phyloP scores from a whole-genome alignment of 2,888 invertebrate genomes.

The Hermodice carunculata region DNA sequence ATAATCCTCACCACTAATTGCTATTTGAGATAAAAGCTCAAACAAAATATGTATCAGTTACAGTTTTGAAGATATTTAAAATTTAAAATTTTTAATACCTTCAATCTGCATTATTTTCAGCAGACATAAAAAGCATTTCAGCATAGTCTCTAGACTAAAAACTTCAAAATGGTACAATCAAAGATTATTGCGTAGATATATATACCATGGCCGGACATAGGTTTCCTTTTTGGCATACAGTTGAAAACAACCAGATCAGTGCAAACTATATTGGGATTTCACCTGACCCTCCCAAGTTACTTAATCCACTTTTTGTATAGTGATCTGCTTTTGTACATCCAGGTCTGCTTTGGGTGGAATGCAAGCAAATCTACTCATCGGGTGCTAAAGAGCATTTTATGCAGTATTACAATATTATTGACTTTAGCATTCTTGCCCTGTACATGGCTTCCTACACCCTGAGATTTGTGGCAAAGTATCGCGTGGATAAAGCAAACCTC shows the following conservation, averaged over 20 bases:
- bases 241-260: not conserved
- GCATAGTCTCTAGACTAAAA: too few species aligned
- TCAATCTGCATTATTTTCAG: too few species aligned
- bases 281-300: not conserved
- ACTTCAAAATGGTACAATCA: too few species aligned
- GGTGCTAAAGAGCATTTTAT: conserved; percentile 40
- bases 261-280: too few species aligned
- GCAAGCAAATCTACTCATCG: conserved; percentile 44
- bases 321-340: too few species aligned
- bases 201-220: not conserved
- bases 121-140: too few species aligned
- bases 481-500: conserved; percentile 5
- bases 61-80: too few species aligned
- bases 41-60: too few species aligned
- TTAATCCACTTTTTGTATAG: not conserved
- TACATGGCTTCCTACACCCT: conserved; percentile 47
- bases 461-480: conserved; percentile 9
- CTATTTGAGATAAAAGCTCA: too few species aligned
- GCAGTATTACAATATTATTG: conserved; percentile 47
- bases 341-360: conserved; percentile 46
- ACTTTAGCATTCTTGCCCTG: conserved; percentile 40
- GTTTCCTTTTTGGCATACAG: not conserved
- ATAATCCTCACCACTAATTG: too few species aligned
- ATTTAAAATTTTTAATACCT: too few species aligned
- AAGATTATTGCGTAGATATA: too few species aligned